Evolutionary conservation across 2,113 vertebrate species (phyloP).

Genomic region (Takifugu bimaculatus): DNA sequence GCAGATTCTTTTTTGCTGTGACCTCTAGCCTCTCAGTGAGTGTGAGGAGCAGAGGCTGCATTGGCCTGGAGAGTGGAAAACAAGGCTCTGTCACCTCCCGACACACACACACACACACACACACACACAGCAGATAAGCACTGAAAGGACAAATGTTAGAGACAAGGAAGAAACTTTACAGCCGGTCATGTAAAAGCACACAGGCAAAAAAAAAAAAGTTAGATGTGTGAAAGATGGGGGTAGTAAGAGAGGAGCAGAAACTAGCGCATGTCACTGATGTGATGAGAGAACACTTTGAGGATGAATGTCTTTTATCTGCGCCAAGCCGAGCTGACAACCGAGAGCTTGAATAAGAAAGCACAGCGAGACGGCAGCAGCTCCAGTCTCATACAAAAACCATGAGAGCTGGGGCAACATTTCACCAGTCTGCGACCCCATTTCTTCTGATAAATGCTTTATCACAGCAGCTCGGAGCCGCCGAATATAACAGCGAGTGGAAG

Average conservation of each 20-base stretch:
- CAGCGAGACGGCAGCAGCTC: conserved; percentile 51
- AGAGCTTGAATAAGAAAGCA: conserved; percentile 49
- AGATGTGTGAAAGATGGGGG: conserved; percentile 37
- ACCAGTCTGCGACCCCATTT: conserved; percentile 39
- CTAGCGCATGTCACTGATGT: conserved; percentile 49
- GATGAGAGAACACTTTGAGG: conserved; percentile 61
- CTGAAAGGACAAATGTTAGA: conserved; percentile 44
- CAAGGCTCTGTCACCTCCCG: conserved; percentile 34
- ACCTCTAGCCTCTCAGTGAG: conserved; percentile 47
- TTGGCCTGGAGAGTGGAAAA: conserved; percentile 60
- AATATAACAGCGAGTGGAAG: background rate
- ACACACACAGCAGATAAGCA: conserved; percentile 46
- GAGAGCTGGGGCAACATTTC: conserved; percentile 37
- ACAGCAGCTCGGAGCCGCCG: conserved; percentile 13
- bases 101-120: background rate
- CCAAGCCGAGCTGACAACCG: conserved; percentile 54
- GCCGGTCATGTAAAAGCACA: conserved; percentile 54
- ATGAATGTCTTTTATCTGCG: conserved; percentile 65
- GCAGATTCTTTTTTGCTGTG: conserved; percentile 27
- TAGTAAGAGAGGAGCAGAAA: conserved; percentile 25
- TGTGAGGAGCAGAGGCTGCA: conserved; percentile 33
- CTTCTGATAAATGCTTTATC: conserved; percentile 40
- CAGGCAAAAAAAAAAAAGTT: conserved; percentile 25
- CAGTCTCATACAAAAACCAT: conserved; percentile 55
- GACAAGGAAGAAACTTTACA: conserved; percentile 36